Conservation (phyloP, 2,113 vertebrate species). For the Myiozetetes cayanensis region DNA sequence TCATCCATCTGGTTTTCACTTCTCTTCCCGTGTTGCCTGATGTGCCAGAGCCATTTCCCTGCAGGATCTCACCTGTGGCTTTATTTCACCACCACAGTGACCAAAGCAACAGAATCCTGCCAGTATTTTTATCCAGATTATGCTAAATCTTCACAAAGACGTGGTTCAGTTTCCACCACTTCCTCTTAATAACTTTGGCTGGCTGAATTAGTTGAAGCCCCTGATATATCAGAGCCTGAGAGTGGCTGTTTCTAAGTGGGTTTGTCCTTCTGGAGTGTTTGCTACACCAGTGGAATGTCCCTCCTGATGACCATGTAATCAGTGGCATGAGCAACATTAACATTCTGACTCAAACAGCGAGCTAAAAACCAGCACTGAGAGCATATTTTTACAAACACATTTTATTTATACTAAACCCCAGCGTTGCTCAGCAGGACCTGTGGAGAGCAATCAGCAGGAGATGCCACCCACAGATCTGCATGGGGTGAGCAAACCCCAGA, state of each 20-base stretch:
- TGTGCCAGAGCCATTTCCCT: neutral
- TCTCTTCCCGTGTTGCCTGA: neutral
- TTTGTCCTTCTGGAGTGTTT: neutral
- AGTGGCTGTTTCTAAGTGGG: neutral
- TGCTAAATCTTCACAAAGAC: neutral
- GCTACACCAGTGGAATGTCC: neutral
- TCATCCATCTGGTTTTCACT: neutral
- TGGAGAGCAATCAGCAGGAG: neutral
- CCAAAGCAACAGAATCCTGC: neutral
- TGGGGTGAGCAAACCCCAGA: constrained; percentile 33
- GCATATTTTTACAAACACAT: neutral
- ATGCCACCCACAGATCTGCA: constrained; percentile 56
- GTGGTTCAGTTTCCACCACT: neutral
- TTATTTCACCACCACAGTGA: neutral
- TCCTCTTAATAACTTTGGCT: neutral
- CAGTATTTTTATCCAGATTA: neutral
- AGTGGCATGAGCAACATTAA: neutral
- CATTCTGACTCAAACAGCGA: neutral
- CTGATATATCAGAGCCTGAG: neutral
- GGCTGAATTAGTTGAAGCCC: neutral
- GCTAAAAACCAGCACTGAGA: neutral
- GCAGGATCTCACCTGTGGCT: neutral
- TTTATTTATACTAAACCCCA: neutral
- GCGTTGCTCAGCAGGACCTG: neutral
- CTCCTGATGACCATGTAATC: neutral